Percentiles rank a stretch among this genome's conserved stretches.
These are phyloP conservation scores for Pipra filicauda DNA, from an alignment of 2,113 vertebrate species.

Conservation along the genomic window DNA sequence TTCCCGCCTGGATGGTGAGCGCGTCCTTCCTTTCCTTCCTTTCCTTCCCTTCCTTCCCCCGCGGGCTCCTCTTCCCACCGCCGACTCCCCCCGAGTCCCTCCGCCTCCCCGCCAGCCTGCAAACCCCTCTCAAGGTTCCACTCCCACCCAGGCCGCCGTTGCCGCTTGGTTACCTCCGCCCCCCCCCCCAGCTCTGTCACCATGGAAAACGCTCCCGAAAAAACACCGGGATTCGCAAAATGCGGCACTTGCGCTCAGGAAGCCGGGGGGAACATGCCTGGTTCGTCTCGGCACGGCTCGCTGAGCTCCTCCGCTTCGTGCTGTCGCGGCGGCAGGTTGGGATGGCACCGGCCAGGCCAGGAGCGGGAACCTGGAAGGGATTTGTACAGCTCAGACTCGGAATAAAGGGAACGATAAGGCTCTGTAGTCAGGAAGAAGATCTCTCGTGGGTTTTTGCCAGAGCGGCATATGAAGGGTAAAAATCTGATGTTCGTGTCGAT, in stretches of 20 bases:
- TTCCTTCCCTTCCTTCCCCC: not conserved
- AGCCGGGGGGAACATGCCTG: fast-evolving
- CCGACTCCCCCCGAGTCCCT: not conserved
- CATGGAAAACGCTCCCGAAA: not conserved
- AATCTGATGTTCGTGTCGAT: not conserved
- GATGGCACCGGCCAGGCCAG: not conserved
- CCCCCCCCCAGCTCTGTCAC: not conserved
- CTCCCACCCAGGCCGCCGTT: not conserved
- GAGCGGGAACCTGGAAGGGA: not conserved
- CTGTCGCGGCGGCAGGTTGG: fast-evolving
- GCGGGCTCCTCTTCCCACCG: not conserved
- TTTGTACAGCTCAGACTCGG: not conserved
- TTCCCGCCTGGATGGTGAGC: constrained; percentile 36
- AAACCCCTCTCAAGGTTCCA: not conserved
- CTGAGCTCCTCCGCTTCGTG: fast-evolving
- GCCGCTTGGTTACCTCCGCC: not conserved
- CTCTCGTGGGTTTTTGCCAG: not conserved
- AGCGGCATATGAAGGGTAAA: not conserved
- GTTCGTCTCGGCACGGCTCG: fast-evolving
- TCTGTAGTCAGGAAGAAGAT: not conserved
- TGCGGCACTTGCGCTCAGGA: fast-evolving
- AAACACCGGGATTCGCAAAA: not conserved
- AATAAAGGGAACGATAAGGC: not conserved
- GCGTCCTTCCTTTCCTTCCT: not conserved
- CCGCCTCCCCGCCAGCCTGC: not conserved